These are phyloP conservation scores for Hydrocynus forskahlii DNA, from an alignment of 2,797 vertebrate species.

Conservation along the genomic window DNA sequence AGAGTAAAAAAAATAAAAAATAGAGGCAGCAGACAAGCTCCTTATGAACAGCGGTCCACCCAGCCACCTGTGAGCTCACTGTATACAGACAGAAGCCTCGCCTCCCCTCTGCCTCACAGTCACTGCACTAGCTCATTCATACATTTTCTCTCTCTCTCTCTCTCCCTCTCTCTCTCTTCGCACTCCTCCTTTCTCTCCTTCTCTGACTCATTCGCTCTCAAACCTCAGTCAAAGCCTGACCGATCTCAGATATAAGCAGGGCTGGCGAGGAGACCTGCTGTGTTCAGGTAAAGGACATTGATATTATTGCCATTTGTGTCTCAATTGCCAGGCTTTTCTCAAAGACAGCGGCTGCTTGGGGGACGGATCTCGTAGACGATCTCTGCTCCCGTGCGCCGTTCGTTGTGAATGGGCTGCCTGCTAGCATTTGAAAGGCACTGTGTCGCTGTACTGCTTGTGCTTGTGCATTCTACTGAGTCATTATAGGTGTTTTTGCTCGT, in stretches of 20 bases:
- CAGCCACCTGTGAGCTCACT: constrained; percentile 40
- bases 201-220: constrained; percentile 58
- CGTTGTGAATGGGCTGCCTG: constrained; percentile 18
- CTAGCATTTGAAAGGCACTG: constrained; percentile 13
- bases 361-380: constrained; percentile 12
- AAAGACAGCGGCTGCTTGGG: neutral
- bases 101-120: constrained; percentile 59
- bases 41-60: neutral
- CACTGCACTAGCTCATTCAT: constrained; percentile 74
- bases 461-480: constrained; percentile 38
- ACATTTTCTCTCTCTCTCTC: constrained; percentile 56
- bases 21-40: neutral
- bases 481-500: constrained; percentile 31
- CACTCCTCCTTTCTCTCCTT: constrained; percentile 48
- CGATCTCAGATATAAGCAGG: constrained; percentile 28
- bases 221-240: constrained; percentile 38
- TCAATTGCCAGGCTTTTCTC: constrained; percentile 8
- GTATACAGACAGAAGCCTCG: constrained; percentile 28
- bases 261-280: constrained; percentile 69
- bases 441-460: neutral
- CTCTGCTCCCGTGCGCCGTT: neutral
- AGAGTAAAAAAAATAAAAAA: neutral
- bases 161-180: constrained; percentile 52
- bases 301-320: constrained; percentile 27
- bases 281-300: constrained; percentile 70